Evolutionary conservation across 2,888 invertebrate species (phyloP).

Genomic region (Drosophila percnosoma): DNA sequence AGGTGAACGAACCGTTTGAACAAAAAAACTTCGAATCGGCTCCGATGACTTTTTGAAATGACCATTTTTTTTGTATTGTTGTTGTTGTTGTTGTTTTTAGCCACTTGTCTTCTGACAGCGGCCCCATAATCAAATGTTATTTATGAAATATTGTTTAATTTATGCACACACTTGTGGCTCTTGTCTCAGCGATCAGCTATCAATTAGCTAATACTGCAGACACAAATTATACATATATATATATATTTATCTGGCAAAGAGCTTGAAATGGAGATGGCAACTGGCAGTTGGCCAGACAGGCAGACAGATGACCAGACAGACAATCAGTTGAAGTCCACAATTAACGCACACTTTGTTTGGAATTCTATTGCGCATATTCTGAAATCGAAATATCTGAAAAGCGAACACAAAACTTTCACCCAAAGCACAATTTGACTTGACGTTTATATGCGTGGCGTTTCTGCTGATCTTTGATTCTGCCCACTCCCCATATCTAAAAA

Average conservation of each 20-base stretch:
- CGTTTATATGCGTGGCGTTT: slow-evolving; percentile 68
- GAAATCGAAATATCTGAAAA: slow-evolving; percentile 15
- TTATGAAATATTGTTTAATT: slow-evolving; percentile 69
- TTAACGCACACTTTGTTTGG: slow-evolving; percentile 43
- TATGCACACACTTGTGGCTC: slow-evolving; percentile 44
- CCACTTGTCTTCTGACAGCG: slow-evolving; percentile 46
- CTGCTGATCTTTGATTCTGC: slow-evolving; percentile 40
- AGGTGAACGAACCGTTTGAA: slow-evolving; percentile 66
- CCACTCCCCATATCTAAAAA: slow-evolving; percentile 12
- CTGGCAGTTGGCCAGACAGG: slow-evolving; percentile 8
- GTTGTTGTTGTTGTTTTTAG: slow-evolving; percentile 28
- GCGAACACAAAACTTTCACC: slow-evolving; percentile 65
- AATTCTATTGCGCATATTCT: slow-evolving; percentile 34
- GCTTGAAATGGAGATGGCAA: slow-evolving; percentile 15
- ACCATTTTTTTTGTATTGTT: slow-evolving; percentile 48
- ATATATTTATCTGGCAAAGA: slow-evolving; percentile 23
- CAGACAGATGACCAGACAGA: not conserved
- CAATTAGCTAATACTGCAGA: slow-evolving; percentile 71
- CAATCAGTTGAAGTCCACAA: slow-evolving; percentile 20
- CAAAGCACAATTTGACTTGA: slow-evolving; percentile 64
- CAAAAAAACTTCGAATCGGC: not conserved
- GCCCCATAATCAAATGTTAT: slow-evolving; percentile 64
- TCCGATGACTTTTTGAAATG: slow-evolving; percentile 70
- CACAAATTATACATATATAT: slow-evolving; percentile 22
- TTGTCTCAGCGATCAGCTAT: slow-evolving; percentile 19